Conservation (phyloP, 2,888 invertebrate species). For the Myopa tessellatipennis region DNA sequence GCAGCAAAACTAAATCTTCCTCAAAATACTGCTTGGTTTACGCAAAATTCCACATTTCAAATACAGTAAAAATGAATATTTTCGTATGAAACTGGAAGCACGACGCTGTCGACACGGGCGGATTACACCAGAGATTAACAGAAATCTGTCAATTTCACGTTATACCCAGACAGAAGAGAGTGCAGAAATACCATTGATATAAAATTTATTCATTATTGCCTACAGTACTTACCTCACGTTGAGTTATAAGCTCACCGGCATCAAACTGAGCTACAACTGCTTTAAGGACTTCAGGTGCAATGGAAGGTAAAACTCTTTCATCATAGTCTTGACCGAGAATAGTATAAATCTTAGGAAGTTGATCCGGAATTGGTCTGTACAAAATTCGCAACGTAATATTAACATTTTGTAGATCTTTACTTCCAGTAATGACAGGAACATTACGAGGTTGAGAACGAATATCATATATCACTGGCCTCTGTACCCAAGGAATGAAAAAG, state of each 20-base stretch:
- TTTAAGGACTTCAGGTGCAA: constrained; percentile 98
- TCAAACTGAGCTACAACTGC: constrained; percentile 99
- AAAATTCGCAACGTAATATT: constrained; percentile 98
- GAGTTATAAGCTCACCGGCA: constrained; percentile 98
- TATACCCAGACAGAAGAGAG: not conserved
- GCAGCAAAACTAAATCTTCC: too few species aligned
- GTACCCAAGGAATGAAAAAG: constrained; percentile 98
- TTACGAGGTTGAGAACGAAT: constrained; percentile 96
- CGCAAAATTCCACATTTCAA: too few species aligned
- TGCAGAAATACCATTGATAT: not conserved
- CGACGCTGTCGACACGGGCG: too few species aligned
- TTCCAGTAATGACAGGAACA: constrained; percentile 96
- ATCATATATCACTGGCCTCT: constrained; percentile 97
- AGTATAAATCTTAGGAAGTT: constrained; percentile 94
- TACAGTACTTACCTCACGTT: constrained; percentile 84
- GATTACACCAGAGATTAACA: too few species aligned
- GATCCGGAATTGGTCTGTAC: constrained; percentile 93
- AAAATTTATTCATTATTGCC: not conserved
- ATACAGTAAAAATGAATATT: too few species aligned
- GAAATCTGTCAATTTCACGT: too few species aligned
- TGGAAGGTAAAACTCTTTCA: constrained; percentile 97
- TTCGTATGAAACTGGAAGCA: too few species aligned
- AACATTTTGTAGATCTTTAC: constrained; percentile 99
- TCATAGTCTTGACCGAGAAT: constrained; percentile 98
- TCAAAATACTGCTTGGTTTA: too few species aligned